Evolutionary conservation across 2,888 invertebrate genomes (phyloP), one percentile per base, ranked within the genome.

Genomic region (Drosophila percnosoma): DNA sequence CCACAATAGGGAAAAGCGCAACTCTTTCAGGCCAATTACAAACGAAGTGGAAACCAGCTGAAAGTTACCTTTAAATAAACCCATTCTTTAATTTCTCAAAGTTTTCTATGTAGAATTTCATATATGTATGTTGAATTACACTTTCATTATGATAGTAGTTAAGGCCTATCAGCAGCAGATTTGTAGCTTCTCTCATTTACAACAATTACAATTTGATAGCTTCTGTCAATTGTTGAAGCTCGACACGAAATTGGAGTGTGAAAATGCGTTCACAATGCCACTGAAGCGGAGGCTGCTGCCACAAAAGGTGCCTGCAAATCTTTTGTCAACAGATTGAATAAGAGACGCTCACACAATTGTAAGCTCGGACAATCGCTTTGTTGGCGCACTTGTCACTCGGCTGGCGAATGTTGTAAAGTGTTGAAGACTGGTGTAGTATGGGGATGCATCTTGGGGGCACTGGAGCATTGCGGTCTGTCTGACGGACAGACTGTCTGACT

Each of bases 241-340:
- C 48, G 40, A 49, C 70, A 58, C 42, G 75, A 90, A 87, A 87
- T 87, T 90, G 84, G 86, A 87, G 89, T 90, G 90, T 89, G 87
- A 90, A 90, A 87, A 87, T 90, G 90, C 75, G 74, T 53, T 58
- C 65, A 89, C 87, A 86, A 86, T 90, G 65, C 57, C 33, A 49
- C 49, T 66, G 48, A 52, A 54, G 54, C 54, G 15, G 64, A 58
- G 63, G 36, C 45, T 65, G 64, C 51, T 52, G 40, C 59, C 70
- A 87, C 85, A 88, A 88, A 73, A 73, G 76, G 66, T 67, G 74
- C 54, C 59, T 71, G 68, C 60, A 68, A 80, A 68, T 82, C 85
- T 87, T 87, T 87, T 89, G 82, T 83, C 68, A 36, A 61, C 71
- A 78, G 75, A 87, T 89, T 83, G 83, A 83, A 83, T 88, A 87